Evolutionary conservation across 2,113 vertebrate species (phyloP), one percentile per base, ranked within the genome.

Genomic region (Corydoras maculifer): DNA sequence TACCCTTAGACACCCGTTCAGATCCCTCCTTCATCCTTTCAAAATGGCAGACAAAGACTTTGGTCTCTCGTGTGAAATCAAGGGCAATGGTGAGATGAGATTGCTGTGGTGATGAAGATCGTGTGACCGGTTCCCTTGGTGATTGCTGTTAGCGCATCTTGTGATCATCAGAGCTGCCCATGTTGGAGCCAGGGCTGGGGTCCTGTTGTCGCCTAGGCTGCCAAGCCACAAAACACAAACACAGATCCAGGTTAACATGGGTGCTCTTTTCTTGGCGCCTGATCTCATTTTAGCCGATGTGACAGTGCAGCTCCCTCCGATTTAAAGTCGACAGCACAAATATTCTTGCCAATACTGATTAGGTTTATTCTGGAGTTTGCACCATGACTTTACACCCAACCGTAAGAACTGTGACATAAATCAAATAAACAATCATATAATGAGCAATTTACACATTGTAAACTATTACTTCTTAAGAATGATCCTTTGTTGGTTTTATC

Each of bases 181-280:
- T 90, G 88, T 89, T 94, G 73, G 94, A 94, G 73, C 94, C 93
- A 86, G 93, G 93, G 89, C 92, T 95, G 89, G 93, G 94, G 90
- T 98, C 93, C 93, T 96, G 95, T 76, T 98, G 95, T 89, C 94
- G 93, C 92, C 94, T 96, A 92, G 91, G 94, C 97, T 99, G 90
- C 60, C 58, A 58, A 67, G 73, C 57, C 67, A 70, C 70, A 66
- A 50, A 73, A 70, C 54, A 50, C 61, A 73, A 29, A 66, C 55
- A 78, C 57, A 73, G 60, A 58, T 30, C 73, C 12, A 59, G n/a
- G 61, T 14, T 65, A 18, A 74, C 11, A 57, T 11, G 51, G n/a
- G 30, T 65, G 70, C 61, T 10, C 10, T 51, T 15, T 53, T 35
- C 4, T 59, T 25, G 32, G 18, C 57, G n/a, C 51, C 13, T 53